Evolutionary conservation across 2,797 vertebrate species (phyloP).

Genomic region (Sebastes wilsoni): DNA sequence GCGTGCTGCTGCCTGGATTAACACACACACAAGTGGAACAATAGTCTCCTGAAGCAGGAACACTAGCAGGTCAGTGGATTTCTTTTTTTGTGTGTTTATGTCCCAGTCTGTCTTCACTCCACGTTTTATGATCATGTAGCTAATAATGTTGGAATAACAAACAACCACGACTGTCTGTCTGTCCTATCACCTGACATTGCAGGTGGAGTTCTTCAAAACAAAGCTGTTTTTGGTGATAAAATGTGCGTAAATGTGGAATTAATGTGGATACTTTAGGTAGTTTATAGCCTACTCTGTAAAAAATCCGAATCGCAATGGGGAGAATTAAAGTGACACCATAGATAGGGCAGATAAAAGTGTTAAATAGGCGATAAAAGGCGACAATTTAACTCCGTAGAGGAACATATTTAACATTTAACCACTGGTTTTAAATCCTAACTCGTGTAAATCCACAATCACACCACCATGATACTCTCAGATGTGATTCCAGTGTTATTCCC

Average conservation of each 20-base stretch:
- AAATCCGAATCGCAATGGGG: background rate
- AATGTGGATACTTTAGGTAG: background rate
- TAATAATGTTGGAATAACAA: background rate
- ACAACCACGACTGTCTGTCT: slow-evolving; percentile 5
- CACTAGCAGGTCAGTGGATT: slow-evolving; percentile 71
- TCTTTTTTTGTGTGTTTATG: slow-evolving; percentile 19
- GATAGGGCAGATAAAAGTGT: background rate
- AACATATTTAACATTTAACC: no score
- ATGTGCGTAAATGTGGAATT: background rate
- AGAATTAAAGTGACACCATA: background rate
- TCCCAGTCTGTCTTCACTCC: background rate
- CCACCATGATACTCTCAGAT: background rate
- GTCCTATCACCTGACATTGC: slow-evolving; percentile 50
- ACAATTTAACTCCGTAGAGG: background rate
- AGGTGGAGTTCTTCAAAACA: slow-evolving; percentile 52
- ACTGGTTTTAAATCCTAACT: background rate
- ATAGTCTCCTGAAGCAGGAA: slow-evolving; percentile 69
- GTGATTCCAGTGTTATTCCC: background rate
- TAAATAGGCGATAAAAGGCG: background rate
- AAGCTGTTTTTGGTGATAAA: background rate
- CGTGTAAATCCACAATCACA: background rate
- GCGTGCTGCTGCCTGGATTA: slow-evolving; percentile 69
- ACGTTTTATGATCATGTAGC: background rate
- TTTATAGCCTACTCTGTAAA: background rate
- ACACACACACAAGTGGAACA: slow-evolving; percentile 67